phyloP scores from a whole-genome alignment of 2,113 vertebrate species.

The Tinamus guttatus region DNA sequence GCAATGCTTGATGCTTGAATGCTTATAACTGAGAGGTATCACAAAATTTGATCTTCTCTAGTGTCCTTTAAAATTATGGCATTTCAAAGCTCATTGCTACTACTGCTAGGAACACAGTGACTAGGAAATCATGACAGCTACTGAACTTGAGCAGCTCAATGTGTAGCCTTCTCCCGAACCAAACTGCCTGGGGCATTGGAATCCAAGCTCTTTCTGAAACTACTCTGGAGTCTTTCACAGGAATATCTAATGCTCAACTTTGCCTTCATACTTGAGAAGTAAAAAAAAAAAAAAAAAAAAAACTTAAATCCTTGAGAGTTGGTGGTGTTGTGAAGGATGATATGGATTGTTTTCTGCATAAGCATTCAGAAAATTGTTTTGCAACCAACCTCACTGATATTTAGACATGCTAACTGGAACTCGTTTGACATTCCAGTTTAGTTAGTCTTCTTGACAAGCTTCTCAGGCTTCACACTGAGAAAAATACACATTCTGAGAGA shows the following conservation, averaged over 20 bases:
- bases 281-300: neutral
- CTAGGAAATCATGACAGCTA: neutral
- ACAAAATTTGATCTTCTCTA: constrained; percentile 55
- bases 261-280: neutral
- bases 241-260: constrained; percentile 37
- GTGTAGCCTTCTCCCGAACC: constrained; percentile 38
- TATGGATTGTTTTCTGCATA: neutral
- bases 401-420: neutral
- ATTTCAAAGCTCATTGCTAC: constrained; percentile 47
- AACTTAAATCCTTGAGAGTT: neutral
- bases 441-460: neutral
- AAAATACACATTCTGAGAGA: neutral
- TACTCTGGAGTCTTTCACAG: constrained; percentile 24
- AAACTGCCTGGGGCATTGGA: constrained; percentile 34
- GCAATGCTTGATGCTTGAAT: constrained; percentile 29
- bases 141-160: constrained; percentile 22
- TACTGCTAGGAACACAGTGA: constrained; percentile 28
- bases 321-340: neutral
- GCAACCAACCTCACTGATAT: neutral
- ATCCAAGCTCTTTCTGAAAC: constrained; percentile 39
- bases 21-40: constrained; percentile 13
- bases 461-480: neutral
- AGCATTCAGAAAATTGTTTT: neutral
- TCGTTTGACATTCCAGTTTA: neutral
- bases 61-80: constrained; percentile 31